Evolutionary conservation across 2,888 invertebrate species (phyloP), one percentile per base, ranked within the genome.

Genomic region (Amaurobius ferox): DNA sequence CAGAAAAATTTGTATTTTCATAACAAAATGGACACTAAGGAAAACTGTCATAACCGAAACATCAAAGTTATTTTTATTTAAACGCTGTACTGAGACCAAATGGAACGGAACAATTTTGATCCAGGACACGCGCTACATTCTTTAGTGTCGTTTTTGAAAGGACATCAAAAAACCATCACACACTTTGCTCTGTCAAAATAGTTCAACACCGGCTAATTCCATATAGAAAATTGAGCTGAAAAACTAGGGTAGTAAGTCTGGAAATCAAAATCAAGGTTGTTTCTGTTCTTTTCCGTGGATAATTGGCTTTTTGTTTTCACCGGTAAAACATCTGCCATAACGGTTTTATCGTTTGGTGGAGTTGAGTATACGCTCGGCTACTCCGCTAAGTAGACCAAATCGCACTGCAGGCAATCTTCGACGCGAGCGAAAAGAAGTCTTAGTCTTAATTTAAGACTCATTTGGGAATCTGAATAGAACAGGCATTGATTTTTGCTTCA

Each of bases 41-140:
- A n/a, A n/a, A n/a, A n/a, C n/a, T n/a, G n/a, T n/a, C n/a, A n/a
- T n/a, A n/a, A n/a, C n/a, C n/a, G 9, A 35, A 35, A 35, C 35
- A 7, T 9, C 9, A 9, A 35, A 7, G 35, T 35, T 35, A 35
- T 16, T 44, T 16, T 11, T 44, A 16, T n/a, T 55, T 23, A 23
- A 55, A 55, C 19, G 6, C 23, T 32, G 35, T 23, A 66, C 35
- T 19, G 19, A 19, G 11, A 29, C 16, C 64, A 55, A 72, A 55
- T 79, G 72, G 79, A 79, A 72, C 79, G 79, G 79, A 79, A 79
- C 79, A 44, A 66, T 23, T 23, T 55, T 55, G 19, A 55, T 55
- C 55, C 3, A 11, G 55, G 55, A 55, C 55, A 55, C 2, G 55
- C 2, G 11, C 23, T 55, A 23, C 55, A 55, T 55, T 55, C 55